Percentiles rank a stretch among this genome's conserved stretches.
These are phyloP conservation scores for Hirudo medicinalis DNA, from an alignment of 1,140 invertebrate genomes.

Conservation along the genomic window DNA sequence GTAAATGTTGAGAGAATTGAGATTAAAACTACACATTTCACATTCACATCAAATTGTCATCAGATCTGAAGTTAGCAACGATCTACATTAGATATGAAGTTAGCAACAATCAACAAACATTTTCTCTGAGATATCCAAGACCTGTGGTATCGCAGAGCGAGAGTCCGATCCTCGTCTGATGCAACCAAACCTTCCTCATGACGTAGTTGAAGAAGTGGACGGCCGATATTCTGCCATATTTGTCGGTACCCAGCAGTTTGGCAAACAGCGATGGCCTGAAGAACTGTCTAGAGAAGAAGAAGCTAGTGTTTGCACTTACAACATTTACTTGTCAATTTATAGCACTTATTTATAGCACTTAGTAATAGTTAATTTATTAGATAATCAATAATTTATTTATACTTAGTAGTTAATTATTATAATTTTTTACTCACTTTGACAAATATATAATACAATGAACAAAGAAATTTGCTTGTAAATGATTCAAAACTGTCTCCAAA, in stretches of 20 bases:
- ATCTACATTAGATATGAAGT: neutral
- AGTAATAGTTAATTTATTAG: neutral
- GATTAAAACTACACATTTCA: neutral
- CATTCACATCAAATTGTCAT: too few relatives aligned
- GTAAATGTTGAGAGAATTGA: neutral
- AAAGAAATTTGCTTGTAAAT: too few relatives aligned
- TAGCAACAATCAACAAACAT: slow-evolving; percentile 43
- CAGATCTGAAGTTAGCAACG: too few relatives aligned
- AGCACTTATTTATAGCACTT: neutral
- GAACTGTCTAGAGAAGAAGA: slow-evolving; percentile 48
- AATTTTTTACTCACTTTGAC: too few relatives aligned
- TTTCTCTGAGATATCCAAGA: slow-evolving; percentile 75
- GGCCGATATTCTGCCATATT: slow-evolving; percentile 53
- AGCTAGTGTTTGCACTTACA: neutral
- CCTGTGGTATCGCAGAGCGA: slow-evolving; percentile 84
- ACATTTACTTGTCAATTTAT: neutral
- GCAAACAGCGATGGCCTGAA: slow-evolving; percentile 72
- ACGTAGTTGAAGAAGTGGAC: slow-evolving; percentile 80
- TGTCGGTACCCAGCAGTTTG: slow-evolving; percentile 61
- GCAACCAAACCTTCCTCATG: slow-evolving; percentile 83
- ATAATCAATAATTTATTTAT: too few relatives aligned
- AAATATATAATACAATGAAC: too few relatives aligned
- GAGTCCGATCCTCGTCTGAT: slow-evolving; percentile 79
- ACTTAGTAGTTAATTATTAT: too few relatives aligned
- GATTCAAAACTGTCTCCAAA: too few relatives aligned